phyloP scores from a whole-genome alignment of 2,113 vertebrate genomes.

The Natator depressus region DNA sequence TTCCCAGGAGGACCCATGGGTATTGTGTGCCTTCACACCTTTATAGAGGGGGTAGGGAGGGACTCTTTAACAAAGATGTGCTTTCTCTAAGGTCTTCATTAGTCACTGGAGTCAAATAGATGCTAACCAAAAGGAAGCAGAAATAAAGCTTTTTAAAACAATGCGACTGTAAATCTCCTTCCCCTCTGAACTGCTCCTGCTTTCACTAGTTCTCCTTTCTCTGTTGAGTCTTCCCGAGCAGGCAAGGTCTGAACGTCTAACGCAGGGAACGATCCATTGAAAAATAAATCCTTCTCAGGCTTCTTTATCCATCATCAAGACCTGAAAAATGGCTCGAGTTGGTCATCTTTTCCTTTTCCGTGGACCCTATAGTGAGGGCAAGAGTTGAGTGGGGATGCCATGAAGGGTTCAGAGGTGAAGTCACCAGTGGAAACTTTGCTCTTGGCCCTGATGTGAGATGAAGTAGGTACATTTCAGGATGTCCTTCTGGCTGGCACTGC shows the following conservation, averaged over 20 bases:
- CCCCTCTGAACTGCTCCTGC: rapidly evolving
- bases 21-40: background rate
- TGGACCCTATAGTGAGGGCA: background rate
- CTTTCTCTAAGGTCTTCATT: background rate
- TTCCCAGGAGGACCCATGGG: background rate
- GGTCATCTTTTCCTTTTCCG: background rate
- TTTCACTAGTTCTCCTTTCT: background rate
- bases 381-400: background rate
- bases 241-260: rapidly evolving
- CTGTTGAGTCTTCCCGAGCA: rapidly evolving
- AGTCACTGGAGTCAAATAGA: background rate
- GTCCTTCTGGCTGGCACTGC: background rate
- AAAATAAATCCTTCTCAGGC: background rate
- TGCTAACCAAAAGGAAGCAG: slow-evolving; percentile 8
- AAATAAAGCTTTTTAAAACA: slow-evolving; percentile 16
- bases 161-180: rapidly evolving
- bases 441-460: background rate
- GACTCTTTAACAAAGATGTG: background rate
- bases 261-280: background rate
- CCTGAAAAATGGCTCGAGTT: background rate
- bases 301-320: background rate
- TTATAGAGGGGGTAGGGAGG: background rate
- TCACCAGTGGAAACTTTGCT: background rate
- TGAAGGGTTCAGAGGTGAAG: background rate
- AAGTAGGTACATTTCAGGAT: background rate